phyloP scores from a whole-genome alignment of 2,888 invertebrate species.

The Desoria tigrina region DNA sequence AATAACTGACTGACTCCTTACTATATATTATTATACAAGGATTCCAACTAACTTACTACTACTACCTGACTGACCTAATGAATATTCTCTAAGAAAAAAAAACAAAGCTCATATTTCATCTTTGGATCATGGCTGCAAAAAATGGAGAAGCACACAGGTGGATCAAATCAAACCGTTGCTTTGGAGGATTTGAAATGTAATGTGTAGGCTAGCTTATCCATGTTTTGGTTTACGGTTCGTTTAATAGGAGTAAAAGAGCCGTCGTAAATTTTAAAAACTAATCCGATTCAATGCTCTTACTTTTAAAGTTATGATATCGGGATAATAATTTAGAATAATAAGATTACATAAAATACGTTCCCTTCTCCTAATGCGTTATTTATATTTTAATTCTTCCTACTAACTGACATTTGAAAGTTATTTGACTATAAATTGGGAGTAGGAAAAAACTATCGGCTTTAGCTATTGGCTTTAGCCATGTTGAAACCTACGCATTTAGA shows the following conservation, averaged over 20 bases:
- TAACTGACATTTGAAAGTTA: too few species aligned
- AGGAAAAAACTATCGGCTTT: too few species aligned
- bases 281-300: constrained; percentile 11
- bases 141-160: constrained; percentile 16
- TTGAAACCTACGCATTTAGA: too few species aligned
- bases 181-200: background rate
- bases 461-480: too few species aligned
- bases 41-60: constrained; percentile 7
- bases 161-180: constrained; percentile 14
- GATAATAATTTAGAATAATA: too few species aligned
- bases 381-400: too few species aligned
- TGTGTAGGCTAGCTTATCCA: background rate
- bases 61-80: constrained; percentile 20
- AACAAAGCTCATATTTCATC: constrained; percentile 22
- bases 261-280: constrained; percentile 20
- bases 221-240: constrained; percentile 3
- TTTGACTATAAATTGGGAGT: too few species aligned
- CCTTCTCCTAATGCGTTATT: too few species aligned
- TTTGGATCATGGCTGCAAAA: constrained; percentile 10
- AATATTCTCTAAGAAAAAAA: constrained; percentile 14
- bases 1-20: too few species aligned
- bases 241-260: constrained; percentile 17
- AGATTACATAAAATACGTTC: too few species aligned
- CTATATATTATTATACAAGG: too few species aligned
- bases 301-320: background rate